phyloP scores from a whole-genome alignment of 2,888 invertebrate species.

The Heterodera filipjevi region DNA sequence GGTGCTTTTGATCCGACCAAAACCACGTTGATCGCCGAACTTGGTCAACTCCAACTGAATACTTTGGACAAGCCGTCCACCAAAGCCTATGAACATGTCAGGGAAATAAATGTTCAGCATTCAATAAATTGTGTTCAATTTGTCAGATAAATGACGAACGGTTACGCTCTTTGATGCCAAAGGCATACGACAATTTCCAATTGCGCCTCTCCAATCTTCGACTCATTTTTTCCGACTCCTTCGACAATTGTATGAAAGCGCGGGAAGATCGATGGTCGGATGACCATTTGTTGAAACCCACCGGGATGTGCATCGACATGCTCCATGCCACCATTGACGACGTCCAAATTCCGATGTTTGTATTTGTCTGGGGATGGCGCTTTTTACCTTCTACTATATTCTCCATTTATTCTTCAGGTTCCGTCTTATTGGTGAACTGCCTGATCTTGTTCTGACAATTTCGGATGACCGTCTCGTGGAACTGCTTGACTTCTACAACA shows the following conservation, averaged over 20 bases:
- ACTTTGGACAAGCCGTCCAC: conserved; percentile 51
- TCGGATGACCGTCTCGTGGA: conserved; percentile 69
- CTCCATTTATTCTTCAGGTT: conserved; percentile 66
- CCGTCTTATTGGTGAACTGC: conserved; percentile 74
- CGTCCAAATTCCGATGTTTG: conserved; percentile 81
- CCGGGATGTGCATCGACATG: conserved; percentile 73
- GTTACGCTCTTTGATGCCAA: conserved; percentile 4
- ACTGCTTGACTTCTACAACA: conserved; percentile 68
- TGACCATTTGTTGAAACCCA: conserved; percentile 68
- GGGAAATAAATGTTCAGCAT: not conserved
- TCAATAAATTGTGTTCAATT: not conserved
- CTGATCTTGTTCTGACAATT: conserved; percentile 68
- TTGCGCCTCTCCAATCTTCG: conserved; percentile 81
- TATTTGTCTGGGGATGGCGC: not conserved
- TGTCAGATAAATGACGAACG: conserved; percentile 11
- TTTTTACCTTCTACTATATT: not conserved
- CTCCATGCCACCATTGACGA: conserved; percentile 89
- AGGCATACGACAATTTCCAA: conserved; percentile 82
- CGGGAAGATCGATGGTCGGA: conserved; percentile 79
- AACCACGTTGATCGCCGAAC: conserved; percentile 79
- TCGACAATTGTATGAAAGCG: conserved; percentile 53
- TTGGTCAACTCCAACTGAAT: conserved; percentile 72
- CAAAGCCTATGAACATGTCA: conserved; percentile 42
- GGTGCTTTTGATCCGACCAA: conserved; percentile 79
- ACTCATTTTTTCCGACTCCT: conserved; percentile 67